Evolutionary conservation across 92 coral and sea anemone genomes (phyloP).

Genomic region (Diadumene lineata): DNA sequence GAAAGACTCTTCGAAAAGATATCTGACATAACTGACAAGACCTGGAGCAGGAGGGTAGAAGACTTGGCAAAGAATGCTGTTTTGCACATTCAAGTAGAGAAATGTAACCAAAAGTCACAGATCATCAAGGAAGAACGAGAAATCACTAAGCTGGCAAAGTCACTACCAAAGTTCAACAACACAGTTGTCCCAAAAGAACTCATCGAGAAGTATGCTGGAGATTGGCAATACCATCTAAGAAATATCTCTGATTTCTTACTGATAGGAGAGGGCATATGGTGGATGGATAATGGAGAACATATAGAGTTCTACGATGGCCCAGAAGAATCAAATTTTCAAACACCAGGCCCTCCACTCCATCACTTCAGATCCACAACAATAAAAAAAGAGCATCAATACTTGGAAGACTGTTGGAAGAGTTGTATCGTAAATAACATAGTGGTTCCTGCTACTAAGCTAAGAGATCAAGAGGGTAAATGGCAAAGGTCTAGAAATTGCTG

Average conservation of each 20-base stretch:
- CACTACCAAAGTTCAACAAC: constrained; percentile 30
- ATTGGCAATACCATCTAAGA: constrained; percentile 49
- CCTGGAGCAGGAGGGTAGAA: constrained; percentile 50
- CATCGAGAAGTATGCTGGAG: constrained; percentile 43
- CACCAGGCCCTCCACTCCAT: constrained; percentile 35
- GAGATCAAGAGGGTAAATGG: not conserved
- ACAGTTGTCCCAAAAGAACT: constrained; percentile 11
- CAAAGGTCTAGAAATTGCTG: not conserved
- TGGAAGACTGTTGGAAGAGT: not conserved
- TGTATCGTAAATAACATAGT: not conserved
- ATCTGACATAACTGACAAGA: constrained; percentile 36
- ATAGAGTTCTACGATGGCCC: constrained; percentile 70
- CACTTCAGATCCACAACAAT: constrained; percentile 41
- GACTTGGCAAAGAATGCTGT: constrained; percentile 45
- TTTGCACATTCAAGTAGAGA: constrained; percentile 11
- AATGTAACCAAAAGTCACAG: not conserved
- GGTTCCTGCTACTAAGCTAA: not conserved
- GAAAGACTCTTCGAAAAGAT: constrained; percentile 40
- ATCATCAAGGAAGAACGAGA: constrained; percentile 37
- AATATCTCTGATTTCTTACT: constrained; percentile 46
- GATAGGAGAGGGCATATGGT: constrained; percentile 53
- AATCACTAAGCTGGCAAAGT: constrained; percentile 38
- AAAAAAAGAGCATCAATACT: constrained; percentile 22
- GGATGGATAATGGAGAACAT: constrained; percentile 49
- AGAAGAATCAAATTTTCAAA: constrained; percentile 25